These are phyloP conservation scores for Daboia siamensis DNA, from an alignment of 2,113 vertebrate species.

Conservation along the genomic window DNA sequence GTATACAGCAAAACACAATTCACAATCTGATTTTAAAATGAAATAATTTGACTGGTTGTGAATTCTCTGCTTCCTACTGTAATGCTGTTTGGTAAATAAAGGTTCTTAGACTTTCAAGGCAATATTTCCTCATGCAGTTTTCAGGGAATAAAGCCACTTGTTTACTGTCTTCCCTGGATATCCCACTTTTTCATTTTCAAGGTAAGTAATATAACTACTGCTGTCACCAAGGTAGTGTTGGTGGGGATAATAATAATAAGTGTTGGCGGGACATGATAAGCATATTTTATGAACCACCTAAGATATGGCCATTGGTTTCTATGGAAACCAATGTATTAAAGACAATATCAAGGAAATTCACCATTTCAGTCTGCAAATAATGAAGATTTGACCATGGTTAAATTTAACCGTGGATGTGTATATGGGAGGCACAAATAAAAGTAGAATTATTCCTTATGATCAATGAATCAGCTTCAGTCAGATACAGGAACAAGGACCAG, in stretches of 20 bases:
- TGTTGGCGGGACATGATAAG: background rate
- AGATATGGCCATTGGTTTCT: background rate
- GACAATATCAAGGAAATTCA: background rate
- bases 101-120: background rate
- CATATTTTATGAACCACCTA: background rate
- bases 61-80: background rate
- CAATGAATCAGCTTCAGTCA: background rate
- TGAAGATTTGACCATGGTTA: background rate
- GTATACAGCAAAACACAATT: background rate
- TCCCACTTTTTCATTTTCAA: background rate
- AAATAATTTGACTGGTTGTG: background rate
- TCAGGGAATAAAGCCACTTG: constrained; percentile 10
- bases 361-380: background rate
- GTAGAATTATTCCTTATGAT: background rate
- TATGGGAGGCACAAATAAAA: background rate
- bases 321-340: background rate
- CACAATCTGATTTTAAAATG: background rate
- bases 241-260: too few species aligned
- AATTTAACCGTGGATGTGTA: background rate
- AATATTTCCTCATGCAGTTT: constrained; percentile 36
- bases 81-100: background rate
- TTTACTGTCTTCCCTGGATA: background rate
- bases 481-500: background rate
- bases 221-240: background rate
- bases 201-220: background rate